Percentiles rank a stretch among this genome's conserved stretches.
Evolutionary conservation across 1,140 invertebrate genomes (phyloP).

Genomic region (Bombus confusus): DNA sequence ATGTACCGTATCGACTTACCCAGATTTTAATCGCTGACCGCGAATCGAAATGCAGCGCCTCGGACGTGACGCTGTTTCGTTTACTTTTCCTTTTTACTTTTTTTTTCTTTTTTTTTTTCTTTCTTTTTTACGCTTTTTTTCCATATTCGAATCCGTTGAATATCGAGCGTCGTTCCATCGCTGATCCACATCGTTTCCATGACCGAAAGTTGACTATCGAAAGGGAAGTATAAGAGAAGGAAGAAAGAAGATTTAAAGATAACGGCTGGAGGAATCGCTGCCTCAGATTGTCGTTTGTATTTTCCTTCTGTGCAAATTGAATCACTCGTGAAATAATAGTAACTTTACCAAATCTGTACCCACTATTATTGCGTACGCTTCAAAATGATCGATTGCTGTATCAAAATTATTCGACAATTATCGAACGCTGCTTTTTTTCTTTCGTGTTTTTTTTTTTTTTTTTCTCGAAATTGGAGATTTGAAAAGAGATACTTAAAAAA

Average conservation of each 20-base stretch:
- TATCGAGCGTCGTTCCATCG: background rate
- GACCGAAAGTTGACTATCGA: conserved; percentile 14
- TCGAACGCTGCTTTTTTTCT: background rate
- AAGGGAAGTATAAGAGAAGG: conserved; percentile 20
- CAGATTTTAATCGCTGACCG: background rate
- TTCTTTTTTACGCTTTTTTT: background rate
- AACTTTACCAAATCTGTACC: conserved; percentile 12
- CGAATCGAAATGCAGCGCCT: background rate
- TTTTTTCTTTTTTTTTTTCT: background rate
- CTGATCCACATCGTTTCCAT: conserved; percentile 13
- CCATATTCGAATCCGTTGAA: background rate
- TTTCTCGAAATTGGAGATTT: background rate
- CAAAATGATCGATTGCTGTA: background rate
- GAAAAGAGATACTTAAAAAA: background rate
- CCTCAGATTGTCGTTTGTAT: background rate
- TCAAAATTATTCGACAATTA: background rate
- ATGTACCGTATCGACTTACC: background rate
- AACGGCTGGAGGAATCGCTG: background rate
- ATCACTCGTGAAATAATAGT: conserved; percentile 11
- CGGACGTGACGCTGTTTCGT: background rate
- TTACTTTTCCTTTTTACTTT: background rate
- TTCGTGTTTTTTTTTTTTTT: background rate
- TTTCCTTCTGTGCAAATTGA: conserved; percentile 5
- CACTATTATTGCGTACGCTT: background rate
- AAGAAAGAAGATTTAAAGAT: conserved; percentile 17